These are phyloP conservation scores for Scortum barcoo DNA, from an alignment of 2,113 vertebrate genomes.

Conservation along the genomic window DNA sequence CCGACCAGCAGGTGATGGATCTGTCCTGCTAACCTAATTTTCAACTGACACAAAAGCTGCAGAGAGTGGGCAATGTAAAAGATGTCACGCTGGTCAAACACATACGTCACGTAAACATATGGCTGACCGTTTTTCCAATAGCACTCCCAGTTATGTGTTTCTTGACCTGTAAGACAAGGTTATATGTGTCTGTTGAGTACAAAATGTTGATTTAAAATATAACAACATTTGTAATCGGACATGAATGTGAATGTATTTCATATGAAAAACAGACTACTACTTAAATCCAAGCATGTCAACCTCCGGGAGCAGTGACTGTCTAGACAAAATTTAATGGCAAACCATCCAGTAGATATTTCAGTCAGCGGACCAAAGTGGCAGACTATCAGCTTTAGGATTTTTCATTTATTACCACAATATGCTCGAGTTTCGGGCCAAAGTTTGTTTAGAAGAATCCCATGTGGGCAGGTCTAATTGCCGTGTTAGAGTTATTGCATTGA, in stretches of 20 bases:
- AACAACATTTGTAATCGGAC: too few relatives aligned
- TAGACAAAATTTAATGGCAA: not conserved
- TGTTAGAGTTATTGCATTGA: not conserved
- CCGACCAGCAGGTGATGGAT: too few relatives aligned
- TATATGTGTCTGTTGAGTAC: too few relatives aligned
- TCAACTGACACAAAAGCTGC: too few relatives aligned
- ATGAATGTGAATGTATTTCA: not conserved
- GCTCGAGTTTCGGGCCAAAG: not conserved
- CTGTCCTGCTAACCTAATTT: too few relatives aligned
- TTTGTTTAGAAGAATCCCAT: not conserved
- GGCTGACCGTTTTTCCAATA: too few relatives aligned
- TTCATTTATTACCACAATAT: not conserved
- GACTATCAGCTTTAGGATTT: not conserved
- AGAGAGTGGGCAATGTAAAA: too few relatives aligned
- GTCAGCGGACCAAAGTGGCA: not conserved
- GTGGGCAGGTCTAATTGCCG: not conserved
- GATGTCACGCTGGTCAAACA: too few relatives aligned
- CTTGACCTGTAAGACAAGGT: too few relatives aligned
- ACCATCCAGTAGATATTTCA: not conserved
- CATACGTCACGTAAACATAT: too few relatives aligned
- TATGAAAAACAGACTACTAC: not conserved
- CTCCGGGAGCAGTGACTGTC: not conserved
- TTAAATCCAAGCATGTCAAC: not conserved
- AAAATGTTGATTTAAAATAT: too few relatives aligned
- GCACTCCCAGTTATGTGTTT: too few relatives aligned